Percentiles rank a stretch among this genome's conserved stretches.
These are phyloP conservation scores for Antrozous pallidus DNA, from an alignment of 2,797 vertebrate species.

Conservation along the genomic window DNA sequence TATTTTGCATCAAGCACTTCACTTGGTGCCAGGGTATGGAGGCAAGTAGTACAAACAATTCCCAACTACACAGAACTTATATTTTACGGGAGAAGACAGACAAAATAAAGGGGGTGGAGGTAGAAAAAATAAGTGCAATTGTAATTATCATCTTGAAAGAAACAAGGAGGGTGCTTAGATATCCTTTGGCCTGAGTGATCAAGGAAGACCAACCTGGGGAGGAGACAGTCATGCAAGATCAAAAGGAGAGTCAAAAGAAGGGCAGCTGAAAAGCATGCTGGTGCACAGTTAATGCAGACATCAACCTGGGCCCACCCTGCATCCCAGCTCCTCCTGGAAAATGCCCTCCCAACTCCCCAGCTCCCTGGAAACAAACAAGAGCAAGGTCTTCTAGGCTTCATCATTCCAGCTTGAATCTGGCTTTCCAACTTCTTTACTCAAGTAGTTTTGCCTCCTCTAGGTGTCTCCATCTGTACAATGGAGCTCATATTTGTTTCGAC, in stretches of 20 bases:
- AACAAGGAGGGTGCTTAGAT: background rate
- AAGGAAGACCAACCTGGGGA: background rate
- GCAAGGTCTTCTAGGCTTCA: background rate
- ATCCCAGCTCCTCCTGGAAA: background rate
- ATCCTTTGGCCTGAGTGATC: background rate
- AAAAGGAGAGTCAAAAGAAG: background rate
- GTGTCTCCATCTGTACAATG: background rate
- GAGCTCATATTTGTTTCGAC: background rate
- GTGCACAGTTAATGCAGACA: background rate
- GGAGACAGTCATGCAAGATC: background rate
- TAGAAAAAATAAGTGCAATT: background rate
- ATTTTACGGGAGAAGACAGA: background rate
- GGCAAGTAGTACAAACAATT: background rate
- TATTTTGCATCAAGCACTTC: background rate
- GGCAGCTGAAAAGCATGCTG: background rate
- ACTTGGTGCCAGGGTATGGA: background rate
- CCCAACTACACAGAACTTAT: background rate
- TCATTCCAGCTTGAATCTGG: background rate
- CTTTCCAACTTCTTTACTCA: background rate
- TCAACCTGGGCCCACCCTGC: too few relatives aligned
- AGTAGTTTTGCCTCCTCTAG: background rate
- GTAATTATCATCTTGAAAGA: background rate
- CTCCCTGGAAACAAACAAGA: background rate
- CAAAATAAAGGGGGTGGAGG: background rate
- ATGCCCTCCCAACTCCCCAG: background rate